Evolutionary conservation across 2,888 invertebrate species (phyloP).

Genomic region (Piscicola geometra): DNA sequence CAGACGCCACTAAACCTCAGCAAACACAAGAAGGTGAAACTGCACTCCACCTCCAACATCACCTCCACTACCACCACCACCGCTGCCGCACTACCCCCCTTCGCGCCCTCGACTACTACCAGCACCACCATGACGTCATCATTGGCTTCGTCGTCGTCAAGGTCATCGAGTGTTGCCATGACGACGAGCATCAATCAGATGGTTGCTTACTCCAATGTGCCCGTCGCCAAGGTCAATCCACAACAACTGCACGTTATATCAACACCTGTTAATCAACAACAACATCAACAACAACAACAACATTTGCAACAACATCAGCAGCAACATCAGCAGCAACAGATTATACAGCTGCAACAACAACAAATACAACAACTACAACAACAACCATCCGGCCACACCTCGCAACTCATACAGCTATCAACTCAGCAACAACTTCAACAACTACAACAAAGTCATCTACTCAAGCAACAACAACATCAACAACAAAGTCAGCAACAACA

Average conservation of each 20-base stretch:
- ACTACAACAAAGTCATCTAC: not conserved
- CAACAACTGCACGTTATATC: conserved; percentile 19
- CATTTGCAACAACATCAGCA: not conserved
- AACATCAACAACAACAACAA: conserved; percentile 15
- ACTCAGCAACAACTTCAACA: not conserved
- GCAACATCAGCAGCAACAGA: not conserved
- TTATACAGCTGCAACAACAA: conserved; percentile 21
- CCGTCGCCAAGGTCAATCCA: conserved; percentile 21
- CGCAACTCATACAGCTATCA: conserved; percentile 9
- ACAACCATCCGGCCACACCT: not conserved
- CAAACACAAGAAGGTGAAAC: conserved; percentile 26
- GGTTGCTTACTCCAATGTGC: not conserved
- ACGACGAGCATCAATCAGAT: not conserved
- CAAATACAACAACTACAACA: conserved; percentile 1
- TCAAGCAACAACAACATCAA: not conserved
- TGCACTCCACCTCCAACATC: not conserved
- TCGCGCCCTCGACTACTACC: not conserved
- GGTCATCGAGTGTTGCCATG: not conserved
- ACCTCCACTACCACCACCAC: not conserved
- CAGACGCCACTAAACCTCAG: conserved; percentile 19
- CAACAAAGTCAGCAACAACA: not conserved
- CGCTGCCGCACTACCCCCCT: not conserved
- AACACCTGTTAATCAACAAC: conserved; percentile 18
- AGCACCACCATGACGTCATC: conserved; percentile 5
- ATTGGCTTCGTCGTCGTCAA: not conserved